Percentiles rank a stretch among this genome's conserved stretches.
Evolutionary conservation across 2,888 invertebrate species (phyloP).

Genomic region (Flexamia atlantica): DNA sequence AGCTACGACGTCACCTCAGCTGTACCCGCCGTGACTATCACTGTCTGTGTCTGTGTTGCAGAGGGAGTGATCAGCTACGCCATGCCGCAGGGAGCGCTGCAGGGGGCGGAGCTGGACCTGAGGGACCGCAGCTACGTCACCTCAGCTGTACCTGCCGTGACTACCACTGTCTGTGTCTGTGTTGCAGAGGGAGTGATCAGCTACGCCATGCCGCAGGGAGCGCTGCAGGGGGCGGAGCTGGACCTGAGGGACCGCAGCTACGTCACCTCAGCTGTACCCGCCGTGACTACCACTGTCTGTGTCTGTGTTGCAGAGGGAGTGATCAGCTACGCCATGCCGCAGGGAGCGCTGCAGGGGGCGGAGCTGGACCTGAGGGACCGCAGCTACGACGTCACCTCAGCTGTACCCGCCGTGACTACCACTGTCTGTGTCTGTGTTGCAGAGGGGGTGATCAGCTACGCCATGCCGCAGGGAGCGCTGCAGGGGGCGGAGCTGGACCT

Average conservation of each 20-base stretch:
- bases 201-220: conserved; percentile 88
- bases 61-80: conserved; percentile 87
- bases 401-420: conserved; percentile 83
- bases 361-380: conserved; percentile 82
- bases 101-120: conserved; percentile 82
- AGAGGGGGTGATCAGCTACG: no score
- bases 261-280: conserved; percentile 74
- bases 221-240: conserved; percentile 83
- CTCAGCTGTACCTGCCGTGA: no score
- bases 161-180: no score
- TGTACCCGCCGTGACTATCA: no score
- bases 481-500: no score
- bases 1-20: neutral
- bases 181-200: conserved; percentile 82
- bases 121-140: conserved; percentile 82
- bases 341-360: conserved; percentile 83
- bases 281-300: no score
- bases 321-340: conserved; percentile 88
- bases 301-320: conserved; percentile 78
- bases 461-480: no score
- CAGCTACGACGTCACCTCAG: conserved; percentile 81
- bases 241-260: conserved; percentile 81
- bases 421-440: conserved; percentile 77
- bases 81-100: conserved; percentile 85
- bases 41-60: conserved; percentile 69